phyloP scores from a whole-genome alignment of 1,140 invertebrate genomes.

The Dysdera silvatica region DNA sequence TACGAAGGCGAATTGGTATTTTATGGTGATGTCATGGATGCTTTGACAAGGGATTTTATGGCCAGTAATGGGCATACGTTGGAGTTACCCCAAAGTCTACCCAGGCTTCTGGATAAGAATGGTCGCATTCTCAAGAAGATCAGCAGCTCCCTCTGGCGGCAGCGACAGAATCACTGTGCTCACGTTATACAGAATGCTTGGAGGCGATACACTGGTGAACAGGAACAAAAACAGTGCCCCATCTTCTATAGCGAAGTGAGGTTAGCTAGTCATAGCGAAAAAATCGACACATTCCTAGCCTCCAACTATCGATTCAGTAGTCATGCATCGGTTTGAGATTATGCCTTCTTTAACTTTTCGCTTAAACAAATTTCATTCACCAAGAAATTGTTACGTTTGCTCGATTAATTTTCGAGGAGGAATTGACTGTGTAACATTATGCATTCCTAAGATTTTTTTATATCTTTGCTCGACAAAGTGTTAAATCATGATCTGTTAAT shows the following conservation, averaged over 20 bases:
- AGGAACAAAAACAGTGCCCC: conserved; percentile 15
- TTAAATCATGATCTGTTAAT: no score
- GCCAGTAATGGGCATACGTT: conserved; percentile 67
- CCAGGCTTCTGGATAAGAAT: conserved; percentile 49
- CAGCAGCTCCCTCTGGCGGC: conserved; percentile 86
- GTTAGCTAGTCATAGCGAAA: conserved; percentile 11
- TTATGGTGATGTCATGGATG: conserved; percentile 80
- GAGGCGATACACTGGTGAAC: conserved; percentile 46
- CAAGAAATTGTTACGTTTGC: no score
- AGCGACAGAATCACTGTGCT: conserved; percentile 92
- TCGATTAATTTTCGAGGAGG: no score
- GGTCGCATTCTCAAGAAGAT: conserved; percentile 77
- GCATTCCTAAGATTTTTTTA: no score
- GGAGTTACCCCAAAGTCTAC: conserved; percentile 44
- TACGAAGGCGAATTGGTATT: conserved; percentile 94
- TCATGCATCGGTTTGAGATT: conserved; percentile 25
- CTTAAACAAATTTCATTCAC: no score
- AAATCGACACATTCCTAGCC: conserved; percentile 18
- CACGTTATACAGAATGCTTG: conserved; percentile 91
- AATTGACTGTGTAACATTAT: no score
- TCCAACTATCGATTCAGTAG: conserved; percentile 16
- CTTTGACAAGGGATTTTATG: conserved; percentile 79
- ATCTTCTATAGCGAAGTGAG: conserved; percentile 26
- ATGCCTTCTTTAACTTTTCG: no score
- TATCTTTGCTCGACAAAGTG: no score